These are phyloP conservation scores for Melanargia galathea DNA, from an alignment of 2,888 invertebrate genomes.

Conservation along the genomic window DNA sequence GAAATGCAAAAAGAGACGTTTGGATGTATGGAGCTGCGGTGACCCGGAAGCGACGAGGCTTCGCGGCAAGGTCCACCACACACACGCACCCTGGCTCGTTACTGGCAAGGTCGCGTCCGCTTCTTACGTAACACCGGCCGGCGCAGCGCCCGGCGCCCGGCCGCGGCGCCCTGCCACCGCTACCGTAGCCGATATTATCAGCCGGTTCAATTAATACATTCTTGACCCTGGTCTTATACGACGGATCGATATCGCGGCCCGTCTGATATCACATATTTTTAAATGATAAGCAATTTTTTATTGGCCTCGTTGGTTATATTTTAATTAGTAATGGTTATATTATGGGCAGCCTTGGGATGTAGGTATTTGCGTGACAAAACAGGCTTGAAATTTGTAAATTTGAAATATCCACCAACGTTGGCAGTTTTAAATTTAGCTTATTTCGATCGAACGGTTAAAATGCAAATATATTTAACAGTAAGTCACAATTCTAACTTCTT, in stretches of 20 bases:
- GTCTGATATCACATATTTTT: constrained; percentile 9
- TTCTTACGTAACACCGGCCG: constrained; percentile 70
- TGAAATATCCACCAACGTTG: neutral
- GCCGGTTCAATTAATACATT: constrained; percentile 15
- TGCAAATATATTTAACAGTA: no score
- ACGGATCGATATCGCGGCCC: neutral
- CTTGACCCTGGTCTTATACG: constrained; percentile 9
- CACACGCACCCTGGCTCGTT: constrained; percentile 32
- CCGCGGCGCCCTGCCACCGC: no score
- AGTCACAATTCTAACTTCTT: no score
- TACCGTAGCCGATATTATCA: constrained; percentile 32
- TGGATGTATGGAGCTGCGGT: constrained; percentile 65
- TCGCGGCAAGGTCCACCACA: constrained; percentile 69
- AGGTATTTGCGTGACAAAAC: neutral
- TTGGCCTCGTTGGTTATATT: neutral
- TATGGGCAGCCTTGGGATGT: neutral
- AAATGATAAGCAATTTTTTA: neutral
- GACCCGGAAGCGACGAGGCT: constrained; percentile 74
- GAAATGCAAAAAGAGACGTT: constrained; percentile 34
- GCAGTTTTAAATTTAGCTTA: no score
- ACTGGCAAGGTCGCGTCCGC: constrained; percentile 52
- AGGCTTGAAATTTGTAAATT: neutral
- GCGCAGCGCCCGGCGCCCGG: no score
- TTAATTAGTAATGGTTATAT: neutral
- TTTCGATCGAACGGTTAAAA: no score